Conservation (phyloP, 2,888 invertebrate species). For the Drosophila maculinotata region DNA sequence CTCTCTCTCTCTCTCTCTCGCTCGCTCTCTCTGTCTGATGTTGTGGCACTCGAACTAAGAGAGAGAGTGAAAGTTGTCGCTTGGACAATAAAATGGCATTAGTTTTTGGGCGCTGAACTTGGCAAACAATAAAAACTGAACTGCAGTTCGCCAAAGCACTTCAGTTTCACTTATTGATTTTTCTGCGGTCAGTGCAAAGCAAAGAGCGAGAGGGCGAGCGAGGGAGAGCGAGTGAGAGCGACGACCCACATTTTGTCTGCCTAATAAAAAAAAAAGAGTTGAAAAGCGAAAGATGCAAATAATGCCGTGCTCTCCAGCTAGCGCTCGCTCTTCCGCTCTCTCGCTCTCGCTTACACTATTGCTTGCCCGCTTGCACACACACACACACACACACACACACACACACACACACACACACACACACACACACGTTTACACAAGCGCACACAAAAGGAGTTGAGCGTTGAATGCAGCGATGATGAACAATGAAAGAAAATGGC, state of each 20-base stretch:
- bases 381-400: conserved; percentile 3
- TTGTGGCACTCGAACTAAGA: conserved; percentile 17
- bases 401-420: not conserved
- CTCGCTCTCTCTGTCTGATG: conserved; percentile 11
- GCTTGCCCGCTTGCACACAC: conserved; percentile 11
- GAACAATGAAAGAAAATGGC: conserved; percentile 56
- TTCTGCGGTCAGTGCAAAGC: conserved; percentile 70
- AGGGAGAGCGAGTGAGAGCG: conserved; percentile 27
- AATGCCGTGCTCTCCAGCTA: conserved; percentile 39
- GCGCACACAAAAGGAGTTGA: conserved; percentile 1
- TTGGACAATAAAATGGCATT: conserved; percentile 77
- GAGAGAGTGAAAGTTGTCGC: conserved; percentile 70
- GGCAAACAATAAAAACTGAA: conserved; percentile 62
- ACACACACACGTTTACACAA: not conserved
- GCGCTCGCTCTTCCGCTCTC: conserved; percentile 3
- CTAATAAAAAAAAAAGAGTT: conserved; percentile 58
- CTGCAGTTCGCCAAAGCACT: conserved; percentile 35
- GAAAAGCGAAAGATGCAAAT: conserved; percentile 78
- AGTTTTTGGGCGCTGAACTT: conserved; percentile 78
- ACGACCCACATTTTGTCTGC: conserved; percentile 66
- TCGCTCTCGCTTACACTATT: conserved; percentile 6
- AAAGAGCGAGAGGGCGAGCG: conserved; percentile 11
- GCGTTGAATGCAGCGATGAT: conserved; percentile 4
- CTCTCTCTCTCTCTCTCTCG: conserved; percentile 19
- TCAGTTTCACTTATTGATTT: conserved; percentile 65